These are phyloP conservation scores for Dolichotis patagonum DNA, from an alignment of 2,113 vertebrate genomes.

Conservation along the genomic window DNA sequence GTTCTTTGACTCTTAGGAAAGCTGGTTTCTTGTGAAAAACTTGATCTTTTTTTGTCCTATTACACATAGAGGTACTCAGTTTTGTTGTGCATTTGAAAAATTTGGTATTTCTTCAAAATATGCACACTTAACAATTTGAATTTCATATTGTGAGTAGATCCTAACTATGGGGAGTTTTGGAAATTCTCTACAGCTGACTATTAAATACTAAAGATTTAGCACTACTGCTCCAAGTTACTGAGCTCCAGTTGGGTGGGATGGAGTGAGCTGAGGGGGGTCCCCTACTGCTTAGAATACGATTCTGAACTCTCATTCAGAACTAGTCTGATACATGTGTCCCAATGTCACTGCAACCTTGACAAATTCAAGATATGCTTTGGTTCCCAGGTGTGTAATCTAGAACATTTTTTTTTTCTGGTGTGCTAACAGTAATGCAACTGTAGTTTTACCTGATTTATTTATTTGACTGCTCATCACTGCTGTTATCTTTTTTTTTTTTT, in stretches of 20 bases:
- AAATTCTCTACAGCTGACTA: background rate
- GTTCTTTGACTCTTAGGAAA: background rate
- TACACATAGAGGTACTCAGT: background rate
- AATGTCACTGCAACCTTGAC: background rate
- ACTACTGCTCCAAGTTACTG: background rate
- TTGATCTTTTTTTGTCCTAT: background rate
- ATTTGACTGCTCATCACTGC: background rate
- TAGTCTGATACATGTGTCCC: background rate
- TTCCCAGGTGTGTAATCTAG: background rate
- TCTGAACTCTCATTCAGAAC: background rate
- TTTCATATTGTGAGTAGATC: background rate
- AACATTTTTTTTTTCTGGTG: background rate
- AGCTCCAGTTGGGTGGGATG: background rate
- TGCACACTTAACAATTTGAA: background rate
- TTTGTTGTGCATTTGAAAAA: background rate
- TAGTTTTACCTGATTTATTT: background rate
- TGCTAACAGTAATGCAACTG: background rate
- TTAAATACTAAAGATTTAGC: background rate
- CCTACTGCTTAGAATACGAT: background rate
- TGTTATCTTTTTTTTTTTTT: background rate
- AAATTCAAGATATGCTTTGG: background rate
- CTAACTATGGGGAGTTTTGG: background rate
- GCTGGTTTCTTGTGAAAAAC: background rate
- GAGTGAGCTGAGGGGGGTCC: background rate
- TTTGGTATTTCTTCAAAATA: background rate